Evolutionary conservation across 1,140 invertebrate species (phyloP).

Genomic region (Aphelenchoides avenae): DNA sequence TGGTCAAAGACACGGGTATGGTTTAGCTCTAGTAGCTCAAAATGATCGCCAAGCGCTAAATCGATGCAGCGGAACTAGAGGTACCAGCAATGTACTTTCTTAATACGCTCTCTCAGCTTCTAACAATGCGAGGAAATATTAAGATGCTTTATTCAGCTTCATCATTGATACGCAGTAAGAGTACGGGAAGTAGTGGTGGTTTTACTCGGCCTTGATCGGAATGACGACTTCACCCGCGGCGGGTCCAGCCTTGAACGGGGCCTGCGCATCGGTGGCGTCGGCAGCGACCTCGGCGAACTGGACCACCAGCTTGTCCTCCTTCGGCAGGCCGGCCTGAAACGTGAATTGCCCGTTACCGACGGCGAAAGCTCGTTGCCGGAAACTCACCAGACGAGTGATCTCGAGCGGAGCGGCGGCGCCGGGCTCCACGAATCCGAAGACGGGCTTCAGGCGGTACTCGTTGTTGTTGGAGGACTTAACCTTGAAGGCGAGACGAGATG

Average conservation of each 20-base stretch:
- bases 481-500: conserved; percentile 40
- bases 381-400: conserved; percentile 37
- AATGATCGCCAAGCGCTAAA: too few relatives aligned
- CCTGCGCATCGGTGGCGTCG: conserved; percentile 39
- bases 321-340: conserved; percentile 39
- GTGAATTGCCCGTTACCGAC: background rate
- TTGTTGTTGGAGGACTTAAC: conserved; percentile 48
- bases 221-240: too few relatives aligned
- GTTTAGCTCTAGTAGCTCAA: too few relatives aligned
- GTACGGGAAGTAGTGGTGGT: too few relatives aligned
- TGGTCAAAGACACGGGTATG: too few relatives aligned
- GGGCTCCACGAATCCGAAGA: conserved; percentile 47
- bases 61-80: too few relatives aligned
- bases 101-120: too few relatives aligned
- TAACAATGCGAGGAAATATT: too few relatives aligned
- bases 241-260: conserved; percentile 30
- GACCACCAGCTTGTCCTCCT: conserved; percentile 44
- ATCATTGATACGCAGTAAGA: too few relatives aligned
- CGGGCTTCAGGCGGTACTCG: conserved; percentile 43
- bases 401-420: conserved; percentile 24
- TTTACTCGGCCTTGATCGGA: too few relatives aligned
- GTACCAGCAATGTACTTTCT: too few relatives aligned
- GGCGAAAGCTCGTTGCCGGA: background rate
- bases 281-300: conserved; percentile 34
- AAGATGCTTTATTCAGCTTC: too few relatives aligned